These are phyloP conservation scores for Excalfactoria chinensis DNA, from an alignment of 2,113 vertebrate species.

Conservation along the genomic window DNA sequence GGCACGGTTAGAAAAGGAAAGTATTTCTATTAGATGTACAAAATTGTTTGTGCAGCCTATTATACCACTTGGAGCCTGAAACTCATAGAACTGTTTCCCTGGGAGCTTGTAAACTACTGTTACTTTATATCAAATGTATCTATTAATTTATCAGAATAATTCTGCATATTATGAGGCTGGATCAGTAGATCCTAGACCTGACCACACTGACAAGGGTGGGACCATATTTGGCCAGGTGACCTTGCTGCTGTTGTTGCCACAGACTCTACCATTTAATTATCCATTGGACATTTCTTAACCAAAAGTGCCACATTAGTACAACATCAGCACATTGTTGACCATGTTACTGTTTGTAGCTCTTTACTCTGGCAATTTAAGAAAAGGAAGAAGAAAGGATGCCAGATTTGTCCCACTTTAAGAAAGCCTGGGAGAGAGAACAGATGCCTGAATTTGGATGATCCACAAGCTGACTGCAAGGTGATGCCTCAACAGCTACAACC, in stretches of 20 bases:
- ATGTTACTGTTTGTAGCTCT: neutral
- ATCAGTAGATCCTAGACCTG: neutral
- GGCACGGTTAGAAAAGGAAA: neutral
- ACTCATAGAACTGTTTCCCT: neutral
- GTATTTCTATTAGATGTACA: neutral
- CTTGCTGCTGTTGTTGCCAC: neutral
- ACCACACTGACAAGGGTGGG: neutral
- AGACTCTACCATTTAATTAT: neutral
- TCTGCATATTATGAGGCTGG: neutral
- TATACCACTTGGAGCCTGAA: neutral
- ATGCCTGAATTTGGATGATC: neutral
- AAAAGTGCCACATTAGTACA: neutral
- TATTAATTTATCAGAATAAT: neutral
- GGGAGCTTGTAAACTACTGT: neutral
- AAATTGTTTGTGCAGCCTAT: neutral
- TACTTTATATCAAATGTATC: too few relatives aligned
- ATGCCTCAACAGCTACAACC: neutral
- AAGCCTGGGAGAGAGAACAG: neutral
- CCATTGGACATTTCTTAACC: neutral
- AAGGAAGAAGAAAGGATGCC: neutral
- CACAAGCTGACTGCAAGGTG: neutral
- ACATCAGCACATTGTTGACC: rapidly evolving
- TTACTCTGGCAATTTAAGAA: neutral
- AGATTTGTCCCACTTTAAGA: neutral
- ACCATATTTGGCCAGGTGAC: neutral